Evolutionary conservation across 64 coral and sea anemone species (phyloP), one percentile per base, ranked within the genome.

Genomic region (Stichodactyla helianthus): DNA sequence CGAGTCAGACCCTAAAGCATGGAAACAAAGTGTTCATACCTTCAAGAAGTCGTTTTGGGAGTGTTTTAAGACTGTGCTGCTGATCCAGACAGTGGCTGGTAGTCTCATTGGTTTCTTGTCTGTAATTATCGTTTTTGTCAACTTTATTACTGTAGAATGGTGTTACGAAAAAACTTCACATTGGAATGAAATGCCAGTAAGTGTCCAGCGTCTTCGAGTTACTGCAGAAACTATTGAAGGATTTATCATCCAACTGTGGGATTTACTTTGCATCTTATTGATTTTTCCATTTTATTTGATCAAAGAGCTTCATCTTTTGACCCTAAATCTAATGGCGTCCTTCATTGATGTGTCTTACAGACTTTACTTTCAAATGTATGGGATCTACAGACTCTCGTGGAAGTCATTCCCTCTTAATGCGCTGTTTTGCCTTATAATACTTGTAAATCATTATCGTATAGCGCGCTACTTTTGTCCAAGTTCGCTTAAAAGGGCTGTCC

Each of bases 141-240:
- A 95, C 59, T 95, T 95, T 14, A 94, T 91, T 26, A 79, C 86
- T 1, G 93, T 76, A 55, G 89, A 91, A 77, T 81, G 91, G 3
- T 94, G 93, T 84, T 94, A 77, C 50, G 79, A 95, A 20, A 77
- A 64, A 58, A 91, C 85, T 44, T 51, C 5, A 1, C 87, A 89
- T 52, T 94, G 92, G 92, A 91, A 90, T 11, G 6, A 79, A 54
- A 71, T 94, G 5, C 92, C 92, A 13, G 44, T 10, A 23, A 10
- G 51, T 15, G 82, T 86, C 35, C 92, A 94, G 27, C 77, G 57
- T 11, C 58, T 94, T n/a, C 78, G 89, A 51, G 92, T 90, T 17
- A 82, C 88, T 3, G 84, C 62, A 52, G 58, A 63, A 2, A 20
- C 88, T 8, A 55, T 81, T 17, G 85, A 91, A 77, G 88, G 84